Evolutionary conservation across 2,888 invertebrate species (phyloP), one percentile per base, ranked within the genome.

Genomic region (Cancer borealis): DNA sequence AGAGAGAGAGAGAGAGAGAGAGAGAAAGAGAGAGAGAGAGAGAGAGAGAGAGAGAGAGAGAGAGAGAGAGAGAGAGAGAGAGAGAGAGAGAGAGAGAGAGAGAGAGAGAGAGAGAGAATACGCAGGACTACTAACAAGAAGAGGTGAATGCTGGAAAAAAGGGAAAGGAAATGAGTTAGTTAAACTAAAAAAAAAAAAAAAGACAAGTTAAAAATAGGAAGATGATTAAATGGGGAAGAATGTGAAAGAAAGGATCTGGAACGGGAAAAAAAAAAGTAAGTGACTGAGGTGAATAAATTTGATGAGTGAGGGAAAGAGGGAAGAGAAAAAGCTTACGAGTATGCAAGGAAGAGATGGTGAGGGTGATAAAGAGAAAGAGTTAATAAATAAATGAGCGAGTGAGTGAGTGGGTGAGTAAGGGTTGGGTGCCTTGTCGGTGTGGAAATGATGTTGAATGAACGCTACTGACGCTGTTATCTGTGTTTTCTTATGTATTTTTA

Each of bases 11-110:
- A 26, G 87, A 26, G 87, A 26, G 87, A 26, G 87, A 26, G 87
- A 87, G 87, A 26, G 87, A 87, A 3, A 26, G 87, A 87, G 87
- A 26, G 30, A 87, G 87, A 87, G 87, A 45, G 30, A 21, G 87
- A 87, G 39, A 87, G 87, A 39, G 30, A 26, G 87, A 87, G 10
- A 91, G 30, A 17, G 91, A 73, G 14, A 39, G 91, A 66, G 49
- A n/a, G 90, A 45, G 45, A 54, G 54, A 54, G 54, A 54, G 54
- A 54, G 3, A 6, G 54, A 6, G n/a, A 21, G 66, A 8, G 0
- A 45, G 45, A 45, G 45, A 45, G 88, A 88, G 88, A 88, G 88
- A 88, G 88, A 88, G 88, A 88, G 88, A 88, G 88, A 88, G 88
- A 88, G 88, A 88, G 88, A 88, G 88, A 88, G 39, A 88, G 39